Conservation (phyloP, 2,797 vertebrate genomes). For the Tiaroga cobitis region DNA sequence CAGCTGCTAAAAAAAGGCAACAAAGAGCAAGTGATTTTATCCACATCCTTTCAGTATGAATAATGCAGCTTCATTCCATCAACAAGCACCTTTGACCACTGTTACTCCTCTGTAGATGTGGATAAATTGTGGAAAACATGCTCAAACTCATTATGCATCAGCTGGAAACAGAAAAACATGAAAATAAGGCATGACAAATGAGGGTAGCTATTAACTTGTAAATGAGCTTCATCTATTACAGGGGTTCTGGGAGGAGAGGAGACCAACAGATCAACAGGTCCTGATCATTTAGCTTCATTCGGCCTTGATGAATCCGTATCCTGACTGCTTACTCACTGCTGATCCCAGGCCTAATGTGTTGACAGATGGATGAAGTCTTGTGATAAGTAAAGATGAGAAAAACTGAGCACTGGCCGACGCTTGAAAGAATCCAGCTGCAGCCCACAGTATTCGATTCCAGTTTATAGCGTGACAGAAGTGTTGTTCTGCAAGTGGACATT, state of each 20-base stretch:
- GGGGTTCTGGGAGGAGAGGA: neutral
- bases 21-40: neutral
- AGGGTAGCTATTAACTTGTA: constrained; percentile 1
- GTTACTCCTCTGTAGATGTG: constrained; percentile 1
- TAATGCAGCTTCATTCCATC: constrained; percentile 15
- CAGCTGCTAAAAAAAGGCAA: constrained; percentile 12
- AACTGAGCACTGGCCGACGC: neutral
- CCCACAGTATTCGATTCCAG: neutral
- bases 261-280: neutral
- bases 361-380: constrained; percentile 21
- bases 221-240: constrained; percentile 14
- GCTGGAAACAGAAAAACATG: constrained; percentile 25
- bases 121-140: constrained; percentile 10
- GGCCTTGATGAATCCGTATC: neutral
- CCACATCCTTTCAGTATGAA: neutral
- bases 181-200: constrained; percentile 12
- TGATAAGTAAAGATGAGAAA: neutral
- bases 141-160: constrained; percentile 4
- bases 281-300: neutral
- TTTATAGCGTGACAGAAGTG: no score
- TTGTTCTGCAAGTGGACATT: neutral
- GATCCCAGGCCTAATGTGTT: neutral
- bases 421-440: neutral
- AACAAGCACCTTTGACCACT: constrained; percentile 8
- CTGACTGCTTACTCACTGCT: constrained; percentile 7